Conservation (phyloP, 2,113 vertebrate species). For the Ciconia maguari region DNA sequence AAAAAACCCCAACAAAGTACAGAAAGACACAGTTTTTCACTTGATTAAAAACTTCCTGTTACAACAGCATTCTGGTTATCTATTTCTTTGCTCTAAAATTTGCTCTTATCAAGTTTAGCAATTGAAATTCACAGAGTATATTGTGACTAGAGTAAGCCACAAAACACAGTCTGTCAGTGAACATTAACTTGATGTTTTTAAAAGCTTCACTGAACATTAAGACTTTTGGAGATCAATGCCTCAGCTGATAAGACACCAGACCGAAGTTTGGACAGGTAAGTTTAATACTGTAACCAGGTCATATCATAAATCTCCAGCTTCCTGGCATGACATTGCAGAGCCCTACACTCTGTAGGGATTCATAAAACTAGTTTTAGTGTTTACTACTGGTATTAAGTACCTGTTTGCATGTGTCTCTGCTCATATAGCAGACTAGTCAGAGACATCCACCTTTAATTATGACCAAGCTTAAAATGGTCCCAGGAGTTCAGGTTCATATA, state of each 20-base stretch:
- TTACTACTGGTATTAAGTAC: background rate
- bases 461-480: background rate
- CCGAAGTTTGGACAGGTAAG: fast-evolving
- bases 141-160: background rate
- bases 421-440: background rate
- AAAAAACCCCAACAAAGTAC: background rate
- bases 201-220: background rate
- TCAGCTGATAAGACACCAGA: background rate
- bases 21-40: background rate
- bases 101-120: background rate
- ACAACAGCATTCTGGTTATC: background rate
- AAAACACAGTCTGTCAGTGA: background rate
- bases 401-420: background rate
- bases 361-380: background rate
- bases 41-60: background rate
- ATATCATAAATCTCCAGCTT: background rate
- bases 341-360: background rate
- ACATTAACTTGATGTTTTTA: background rate
- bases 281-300: background rate
- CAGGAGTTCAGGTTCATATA: background rate
- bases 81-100: background rate
- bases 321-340: background rate
- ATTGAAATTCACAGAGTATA: background rate
- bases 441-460: background rate
- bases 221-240: background rate